Evolutionary conservation across 2,888 invertebrate genomes (phyloP).

Genomic region (Barypeithes pellucidus): DNA sequence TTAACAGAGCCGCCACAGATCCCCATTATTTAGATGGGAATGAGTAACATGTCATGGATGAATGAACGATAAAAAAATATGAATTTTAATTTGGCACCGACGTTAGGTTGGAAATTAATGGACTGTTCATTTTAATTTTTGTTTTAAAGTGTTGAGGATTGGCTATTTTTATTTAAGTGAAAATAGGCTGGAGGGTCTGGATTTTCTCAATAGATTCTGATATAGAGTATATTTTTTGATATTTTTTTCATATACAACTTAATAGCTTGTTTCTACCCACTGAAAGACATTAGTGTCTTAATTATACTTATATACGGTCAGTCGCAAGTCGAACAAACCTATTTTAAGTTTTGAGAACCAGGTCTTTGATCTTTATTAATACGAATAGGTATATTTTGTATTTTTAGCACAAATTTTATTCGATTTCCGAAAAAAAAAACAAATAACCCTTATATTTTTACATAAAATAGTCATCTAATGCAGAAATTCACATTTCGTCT

Average conservation of each 20-base stretch:
- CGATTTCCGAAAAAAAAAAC: too few species aligned
- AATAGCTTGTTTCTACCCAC: neutral
- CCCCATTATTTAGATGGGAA: neutral
- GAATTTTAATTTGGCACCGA: constrained; percentile 10
- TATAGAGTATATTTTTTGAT: neutral
- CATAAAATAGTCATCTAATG: too few species aligned
- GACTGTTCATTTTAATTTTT: constrained; percentile 1
- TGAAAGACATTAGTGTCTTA: too few species aligned
- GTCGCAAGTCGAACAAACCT: too few species aligned
- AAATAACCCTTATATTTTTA: too few species aligned
- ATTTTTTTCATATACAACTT: neutral
- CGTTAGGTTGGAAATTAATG: neutral
- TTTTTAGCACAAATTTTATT: too few species aligned
- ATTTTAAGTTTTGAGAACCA: too few species aligned
- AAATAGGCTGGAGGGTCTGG: constrained; percentile 1
- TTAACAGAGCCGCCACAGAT: too few species aligned
- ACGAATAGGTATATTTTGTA: too few species aligned
- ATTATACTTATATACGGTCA: too few species aligned
- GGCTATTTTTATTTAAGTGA: constrained; percentile 3
- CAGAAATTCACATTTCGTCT: too few species aligned
- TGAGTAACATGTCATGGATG: neutral
- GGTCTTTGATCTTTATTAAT: too few species aligned
- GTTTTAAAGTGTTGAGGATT: neutral
- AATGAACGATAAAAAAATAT: neutral
- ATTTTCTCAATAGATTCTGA: neutral